Conservation (phyloP, 1,140 invertebrate genomes). For the Neodiprion pinetum region DNA sequence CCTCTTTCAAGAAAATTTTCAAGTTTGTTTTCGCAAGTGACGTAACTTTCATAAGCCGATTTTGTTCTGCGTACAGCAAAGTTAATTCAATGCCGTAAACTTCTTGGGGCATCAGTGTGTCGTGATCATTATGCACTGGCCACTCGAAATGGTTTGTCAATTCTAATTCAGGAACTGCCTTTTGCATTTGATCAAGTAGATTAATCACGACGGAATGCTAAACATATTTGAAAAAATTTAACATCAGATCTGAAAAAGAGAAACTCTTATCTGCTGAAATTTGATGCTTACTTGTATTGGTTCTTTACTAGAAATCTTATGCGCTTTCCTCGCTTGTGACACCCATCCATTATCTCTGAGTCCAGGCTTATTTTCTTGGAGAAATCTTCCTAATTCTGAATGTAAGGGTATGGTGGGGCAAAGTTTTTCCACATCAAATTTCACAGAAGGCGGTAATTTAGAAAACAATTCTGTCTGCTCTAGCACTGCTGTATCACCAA, state of each 20-base stretch:
- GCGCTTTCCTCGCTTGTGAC: constrained; percentile 45
- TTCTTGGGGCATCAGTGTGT: constrained; percentile 48
- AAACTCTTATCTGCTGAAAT: constrained; percentile 16
- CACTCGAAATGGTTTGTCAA: constrained; percentile 53
- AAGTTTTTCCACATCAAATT: not conserved
- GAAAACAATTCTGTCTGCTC: constrained; percentile 49
- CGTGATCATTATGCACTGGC: constrained; percentile 37
- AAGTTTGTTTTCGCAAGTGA: constrained; percentile 40
- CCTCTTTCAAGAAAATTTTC: constrained; percentile 48
- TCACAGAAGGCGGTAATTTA: constrained; percentile 40
- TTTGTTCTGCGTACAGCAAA: constrained; percentile 46
- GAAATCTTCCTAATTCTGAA: constrained; percentile 45
- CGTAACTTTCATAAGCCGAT: constrained; percentile 36
- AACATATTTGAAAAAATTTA: not conserved
- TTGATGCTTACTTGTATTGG: constrained; percentile 43
- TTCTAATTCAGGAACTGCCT: constrained; percentile 54
- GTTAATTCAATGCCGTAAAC: constrained; percentile 50
- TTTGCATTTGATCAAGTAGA: constrained; percentile 54
- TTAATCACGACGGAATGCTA: constrained; percentile 47
- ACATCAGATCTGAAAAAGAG: constrained; percentile 3
- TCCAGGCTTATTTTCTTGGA: constrained; percentile 46
- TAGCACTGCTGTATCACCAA: constrained; percentile 27
- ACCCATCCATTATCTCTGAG: constrained; percentile 53
- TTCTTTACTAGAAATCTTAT: constrained; percentile 39
- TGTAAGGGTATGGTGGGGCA: constrained; percentile 5